phyloP scores from a whole-genome alignment of 2,797 vertebrate species.

The Trematomus bernacchii region DNA sequence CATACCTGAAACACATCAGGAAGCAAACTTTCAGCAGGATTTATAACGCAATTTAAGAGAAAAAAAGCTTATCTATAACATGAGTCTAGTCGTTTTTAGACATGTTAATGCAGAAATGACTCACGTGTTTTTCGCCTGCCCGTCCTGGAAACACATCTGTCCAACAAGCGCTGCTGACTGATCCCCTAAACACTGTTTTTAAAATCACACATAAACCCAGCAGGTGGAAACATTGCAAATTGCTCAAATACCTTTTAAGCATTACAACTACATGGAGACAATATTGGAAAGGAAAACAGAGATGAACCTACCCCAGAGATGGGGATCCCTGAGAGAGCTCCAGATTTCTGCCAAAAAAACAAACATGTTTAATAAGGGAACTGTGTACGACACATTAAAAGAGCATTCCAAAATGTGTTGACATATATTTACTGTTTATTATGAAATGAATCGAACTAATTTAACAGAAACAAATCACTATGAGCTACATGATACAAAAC shows the following conservation, averaged over 20 bases:
- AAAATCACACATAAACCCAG: rapidly evolving
- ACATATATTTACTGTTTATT: too few species aligned
- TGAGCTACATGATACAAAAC: background rate
- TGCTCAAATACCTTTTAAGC: rapidly evolving
- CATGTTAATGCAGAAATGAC: conserved; percentile 37
- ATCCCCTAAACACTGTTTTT: conserved; percentile 94
- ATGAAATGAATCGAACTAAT: too few species aligned
- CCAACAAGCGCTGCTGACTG: conserved; percentile 98
- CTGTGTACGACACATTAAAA: background rate
- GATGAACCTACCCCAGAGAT: conserved; percentile 94
- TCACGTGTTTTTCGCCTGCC: conserved; percentile 98
- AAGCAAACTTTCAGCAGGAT: background rate
- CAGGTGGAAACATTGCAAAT: background rate
- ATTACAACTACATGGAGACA: background rate
- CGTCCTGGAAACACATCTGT: conserved; percentile 97
- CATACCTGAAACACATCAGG: conserved; percentile 86
- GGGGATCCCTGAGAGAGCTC: conserved; percentile 93
- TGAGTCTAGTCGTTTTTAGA: too few species aligned
- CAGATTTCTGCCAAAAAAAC: conserved; percentile 89
- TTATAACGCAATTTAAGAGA: background rate
- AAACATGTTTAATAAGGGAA: conserved; percentile 4
- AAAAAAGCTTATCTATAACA: too few species aligned
- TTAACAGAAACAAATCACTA: background rate
- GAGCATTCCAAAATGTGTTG: background rate
- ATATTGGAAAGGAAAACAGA: background rate